Evolutionary conservation across 2,888 invertebrate species (phyloP).

Genomic region (Brenthis hecate): DNA sequence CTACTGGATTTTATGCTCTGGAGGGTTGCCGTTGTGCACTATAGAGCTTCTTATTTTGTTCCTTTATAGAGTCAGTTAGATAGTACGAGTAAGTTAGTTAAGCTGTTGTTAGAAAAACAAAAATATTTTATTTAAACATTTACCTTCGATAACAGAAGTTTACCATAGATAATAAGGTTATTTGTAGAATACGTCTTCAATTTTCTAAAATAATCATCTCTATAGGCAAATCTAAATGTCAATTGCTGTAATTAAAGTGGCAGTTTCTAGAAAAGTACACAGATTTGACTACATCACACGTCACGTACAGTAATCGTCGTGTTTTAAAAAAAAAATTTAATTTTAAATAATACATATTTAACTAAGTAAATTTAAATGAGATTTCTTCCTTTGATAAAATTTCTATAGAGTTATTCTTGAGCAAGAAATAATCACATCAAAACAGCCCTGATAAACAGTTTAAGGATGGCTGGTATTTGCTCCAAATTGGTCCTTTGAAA

Average conservation of each 20-base stretch:
- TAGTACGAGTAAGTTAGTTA: too few species aligned
- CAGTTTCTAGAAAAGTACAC: too few species aligned
- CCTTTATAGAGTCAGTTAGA: not conserved
- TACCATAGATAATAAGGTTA: too few species aligned
- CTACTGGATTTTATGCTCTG: conserved; percentile 39
- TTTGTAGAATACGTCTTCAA: too few species aligned
- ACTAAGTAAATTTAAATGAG: conserved; percentile 6
- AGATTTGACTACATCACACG: too few species aligned
- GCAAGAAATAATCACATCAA: conserved; percentile 18
- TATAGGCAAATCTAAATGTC: too few species aligned
- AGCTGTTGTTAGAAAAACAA: too few species aligned
- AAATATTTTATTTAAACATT: too few species aligned
- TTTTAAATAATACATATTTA: not conserved
- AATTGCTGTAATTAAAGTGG: too few species aligned
- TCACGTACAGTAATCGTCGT: not conserved
- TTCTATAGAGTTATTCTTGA: conserved; percentile 8
- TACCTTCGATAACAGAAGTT: too few species aligned
- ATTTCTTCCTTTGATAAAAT: conserved; percentile 11
- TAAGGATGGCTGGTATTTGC: conserved; percentile 39
- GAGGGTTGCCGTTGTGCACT: conserved; percentile 20
- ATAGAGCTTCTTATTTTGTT: not conserved
- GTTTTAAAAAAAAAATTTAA: not conserved
- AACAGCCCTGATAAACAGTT: conserved; percentile 28
- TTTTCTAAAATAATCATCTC: too few species aligned
- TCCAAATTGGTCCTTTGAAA: conserved; percentile 43